Evolutionary conservation across 2,113 vertebrate species (phyloP), one percentile per base, ranked within the genome.

Genomic region (Ibidorhyncha struthersii): DNA sequence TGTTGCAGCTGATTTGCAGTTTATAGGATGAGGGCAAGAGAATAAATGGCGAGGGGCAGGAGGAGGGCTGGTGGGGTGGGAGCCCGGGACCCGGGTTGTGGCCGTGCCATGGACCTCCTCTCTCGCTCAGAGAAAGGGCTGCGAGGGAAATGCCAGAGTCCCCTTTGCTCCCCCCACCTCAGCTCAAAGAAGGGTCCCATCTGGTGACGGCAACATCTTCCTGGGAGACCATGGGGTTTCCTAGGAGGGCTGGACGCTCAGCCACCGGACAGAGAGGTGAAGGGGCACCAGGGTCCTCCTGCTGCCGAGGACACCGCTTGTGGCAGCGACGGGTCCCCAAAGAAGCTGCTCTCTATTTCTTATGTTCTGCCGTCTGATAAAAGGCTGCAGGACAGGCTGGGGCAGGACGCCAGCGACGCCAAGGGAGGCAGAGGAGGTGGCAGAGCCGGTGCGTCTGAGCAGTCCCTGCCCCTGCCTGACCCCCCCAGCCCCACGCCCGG

Each of bases 111-210:
- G 8, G 25, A n/a, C 29, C 36, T 40, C 34, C 45, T 17, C 70
- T 10, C 61, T 45, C 0, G 1, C 45, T 10, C 59, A 18, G 38
- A 22, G 81, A 21, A 59, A 11, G 38, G 67, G 62, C 40, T 17
- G n/a, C 0, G 3, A 16, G 66, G 22, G 56, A 34, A 52, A 43
- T 0, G 1, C 52, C 1, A 0, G 49, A 65, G 36, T 17, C 41
- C 20, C 20, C 18, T 27, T 32, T 9, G 36, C 14, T 43, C 11
- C 23, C 23, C 19, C 41, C 18, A 23, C 10, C 23, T 26, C 80
- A 27, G n/a, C 40, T 8, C 49, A 41, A 27, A 38, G 11, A 14
- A 72, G n/a, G n/a, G 19, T 69, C 88, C 43, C 29, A 9, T 10
- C 38, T 38, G 47, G 23, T 19, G 43, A 66, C 1, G 11, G 50